phyloP scores from a whole-genome alignment of 1,140 invertebrate species.

The Mycetomoellerius zeteki region DNA sequence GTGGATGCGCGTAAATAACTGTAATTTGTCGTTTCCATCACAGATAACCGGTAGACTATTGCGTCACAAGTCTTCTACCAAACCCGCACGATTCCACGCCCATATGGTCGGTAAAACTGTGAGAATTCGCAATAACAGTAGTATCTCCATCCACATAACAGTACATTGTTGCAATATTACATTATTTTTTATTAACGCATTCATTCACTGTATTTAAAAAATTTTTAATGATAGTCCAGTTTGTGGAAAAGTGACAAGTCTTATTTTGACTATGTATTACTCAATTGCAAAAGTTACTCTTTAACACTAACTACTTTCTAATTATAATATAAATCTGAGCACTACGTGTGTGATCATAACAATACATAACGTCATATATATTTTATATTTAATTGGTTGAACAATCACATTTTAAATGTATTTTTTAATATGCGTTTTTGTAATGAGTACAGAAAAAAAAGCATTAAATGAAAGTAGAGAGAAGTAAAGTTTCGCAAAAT shows the following conservation, averaged over 20 bases:
- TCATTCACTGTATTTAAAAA: background rate
- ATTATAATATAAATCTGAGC: background rate
- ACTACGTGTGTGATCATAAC: background rate
- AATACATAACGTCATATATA: background rate
- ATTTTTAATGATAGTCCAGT: background rate
- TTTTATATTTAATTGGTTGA: slow-evolving; percentile 29
- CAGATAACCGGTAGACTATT: slow-evolving; percentile 75
- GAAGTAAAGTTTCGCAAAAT: background rate
- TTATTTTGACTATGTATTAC: background rate
- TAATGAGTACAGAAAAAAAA: background rate
- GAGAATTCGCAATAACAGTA: slow-evolving; percentile 35
- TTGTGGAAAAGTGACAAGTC: background rate
- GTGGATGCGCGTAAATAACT: slow-evolving; percentile 82
- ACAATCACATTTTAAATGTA: background rate
- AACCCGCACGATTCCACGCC: slow-evolving; percentile 48
- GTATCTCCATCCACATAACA: background rate
- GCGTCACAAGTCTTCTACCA: slow-evolving; percentile 50
- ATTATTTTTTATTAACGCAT: background rate
- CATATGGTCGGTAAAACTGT: background rate
- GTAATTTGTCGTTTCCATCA: slow-evolving; percentile 81
- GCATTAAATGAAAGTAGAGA: background rate
- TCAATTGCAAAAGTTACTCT: background rate
- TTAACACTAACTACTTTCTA: background rate
- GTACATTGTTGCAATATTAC: background rate
- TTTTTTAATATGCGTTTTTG: background rate